These are phyloP conservation scores for Psephotus haematonotus DNA, from an alignment of 2,113 vertebrate genomes.

Conservation along the genomic window DNA sequence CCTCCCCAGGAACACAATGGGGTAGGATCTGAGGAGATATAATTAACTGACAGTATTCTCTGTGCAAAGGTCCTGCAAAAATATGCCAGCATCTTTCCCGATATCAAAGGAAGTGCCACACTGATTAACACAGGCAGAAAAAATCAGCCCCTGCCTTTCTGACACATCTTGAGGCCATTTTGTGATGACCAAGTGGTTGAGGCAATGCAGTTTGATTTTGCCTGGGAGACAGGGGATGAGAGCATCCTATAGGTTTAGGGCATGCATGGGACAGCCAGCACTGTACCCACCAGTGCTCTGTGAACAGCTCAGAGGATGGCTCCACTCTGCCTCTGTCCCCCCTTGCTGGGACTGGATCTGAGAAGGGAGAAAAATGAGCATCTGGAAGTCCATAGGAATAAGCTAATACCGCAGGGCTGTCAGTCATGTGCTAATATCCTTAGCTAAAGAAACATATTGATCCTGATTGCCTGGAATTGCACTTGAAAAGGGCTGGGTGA, in stretches of 20 bases:
- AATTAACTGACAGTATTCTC: neutral
- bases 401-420: slow-evolving; percentile 38
- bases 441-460: slow-evolving; percentile 69
- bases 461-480: slow-evolving; percentile 70
- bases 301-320: neutral
- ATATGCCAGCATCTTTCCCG: neutral
- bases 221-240: neutral
- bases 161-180: neutral
- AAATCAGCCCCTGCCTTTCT: neutral
- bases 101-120: accelerated
- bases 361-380: slow-evolving; percentile 45
- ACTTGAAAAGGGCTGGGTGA: slow-evolving; percentile 72
- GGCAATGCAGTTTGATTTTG: accelerated
- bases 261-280: neutral
- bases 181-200: neutral
- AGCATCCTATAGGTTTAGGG: neutral
- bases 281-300: neutral
- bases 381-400: slow-evolving; percentile 31
- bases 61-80: neutral
- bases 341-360: neutral
- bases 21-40: neutral
- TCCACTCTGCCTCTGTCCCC: neutral
- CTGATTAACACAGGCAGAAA: neutral
- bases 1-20: neutral
- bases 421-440: slow-evolving; percentile 69